Base-by-base conservation (phyloP, 2,888 invertebrate species). In the Meteorus cinctellus region DNA sequence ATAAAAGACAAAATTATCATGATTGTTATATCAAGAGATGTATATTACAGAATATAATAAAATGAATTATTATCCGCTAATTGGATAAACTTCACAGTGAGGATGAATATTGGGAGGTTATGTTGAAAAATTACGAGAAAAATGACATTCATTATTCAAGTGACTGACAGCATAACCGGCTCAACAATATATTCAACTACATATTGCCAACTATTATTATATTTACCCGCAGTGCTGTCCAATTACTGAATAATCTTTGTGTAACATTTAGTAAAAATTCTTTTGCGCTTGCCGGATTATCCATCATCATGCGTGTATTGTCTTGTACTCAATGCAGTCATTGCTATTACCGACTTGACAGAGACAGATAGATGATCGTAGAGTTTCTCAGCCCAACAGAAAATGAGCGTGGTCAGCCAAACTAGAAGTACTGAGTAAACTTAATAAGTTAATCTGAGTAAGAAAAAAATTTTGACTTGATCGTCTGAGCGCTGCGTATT, bases 241-340 rank as follows among this genome's bases (percentile, higher is more conserved):
- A 89, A 70, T 89, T 89, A 74, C 88, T 88, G 41, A 89, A 88
- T 77, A 89, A 83, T 74, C 88, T 84, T 79, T 85, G 84, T n/a
- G 81, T 80, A n/a, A 84, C 75, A 12, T 81, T 77, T 48, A 82
- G 74, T 67, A 84, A 82, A 45, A 84, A 85, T 41, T 82, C 81
- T 65, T 83, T 82, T 4, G 78, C 78, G 12, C 80, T 79, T 27
- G 82, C 82, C 87, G 86, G 86, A 41, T 76, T 78, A 8, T 14
- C 41, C 71, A 65, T 36, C 8, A 6, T 6, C 34, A 34, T 34
- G 34, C 34, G 1, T 24, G 24, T 34, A 34, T 77, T 66, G 24
- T 68, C 63, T 65, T 71, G 14, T 14, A 8, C 6, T 29, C 1
- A 63, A 51, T n/a, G 4, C 31, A 60, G 24, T 27, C 16, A 27